These are phyloP conservation scores for Sus scrofa DNA, from an alignment of 2,113 vertebrate species.

Conservation along the genomic window DNA sequence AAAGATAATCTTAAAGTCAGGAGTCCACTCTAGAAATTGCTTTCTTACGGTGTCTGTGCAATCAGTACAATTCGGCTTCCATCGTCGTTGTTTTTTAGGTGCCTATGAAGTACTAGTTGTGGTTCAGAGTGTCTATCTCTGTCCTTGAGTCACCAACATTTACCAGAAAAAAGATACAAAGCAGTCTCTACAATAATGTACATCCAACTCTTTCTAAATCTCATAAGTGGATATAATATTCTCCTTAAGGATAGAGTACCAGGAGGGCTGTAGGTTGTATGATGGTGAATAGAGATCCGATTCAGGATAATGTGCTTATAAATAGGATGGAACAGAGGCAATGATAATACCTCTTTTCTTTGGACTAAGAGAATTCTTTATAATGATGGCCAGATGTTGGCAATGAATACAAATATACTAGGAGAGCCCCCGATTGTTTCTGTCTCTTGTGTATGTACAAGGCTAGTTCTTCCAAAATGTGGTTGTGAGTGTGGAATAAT, in stretches of 20 bases:
- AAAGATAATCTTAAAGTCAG: not conserved
- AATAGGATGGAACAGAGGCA: not conserved
- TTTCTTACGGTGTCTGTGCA: not conserved
- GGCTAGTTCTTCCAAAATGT: slow-evolving; percentile 13
- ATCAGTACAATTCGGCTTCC: not conserved
- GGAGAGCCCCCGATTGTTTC: not conserved
- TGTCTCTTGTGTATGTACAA: not conserved
- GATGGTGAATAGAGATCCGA: not conserved
- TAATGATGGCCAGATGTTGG: not conserved
- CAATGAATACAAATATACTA: slow-evolving; percentile 52
- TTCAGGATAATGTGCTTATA: not conserved
- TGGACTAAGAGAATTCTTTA: slow-evolving; percentile 7
- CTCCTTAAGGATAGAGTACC: not conserved
- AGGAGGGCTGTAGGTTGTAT: not conserved
- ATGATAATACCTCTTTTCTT: not conserved
- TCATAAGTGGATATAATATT: not conserved
- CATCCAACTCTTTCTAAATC: not conserved
- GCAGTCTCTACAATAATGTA: not conserved
- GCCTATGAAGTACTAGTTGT: not conserved
- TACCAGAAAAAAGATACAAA: not conserved
- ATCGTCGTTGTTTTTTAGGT: not conserved
- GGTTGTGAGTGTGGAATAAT: not conserved
- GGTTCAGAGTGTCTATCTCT: not conserved
- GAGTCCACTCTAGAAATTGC: not conserved
- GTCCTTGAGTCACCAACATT: not conserved